Conservation (phyloP, 2,797 vertebrate species). For the Chelidonichthys spinosus region DNA sequence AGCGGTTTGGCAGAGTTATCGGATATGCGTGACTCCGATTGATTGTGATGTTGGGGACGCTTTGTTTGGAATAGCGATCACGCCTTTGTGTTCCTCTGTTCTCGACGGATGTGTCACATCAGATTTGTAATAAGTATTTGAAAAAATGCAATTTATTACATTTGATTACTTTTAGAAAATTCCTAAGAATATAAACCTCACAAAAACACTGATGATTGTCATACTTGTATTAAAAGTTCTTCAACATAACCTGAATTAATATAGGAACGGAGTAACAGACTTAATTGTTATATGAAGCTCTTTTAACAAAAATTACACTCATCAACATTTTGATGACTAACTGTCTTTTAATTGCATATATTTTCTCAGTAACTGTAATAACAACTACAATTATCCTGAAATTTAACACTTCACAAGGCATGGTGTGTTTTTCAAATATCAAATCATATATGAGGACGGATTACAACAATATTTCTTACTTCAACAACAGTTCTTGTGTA, state of each 20-base stretch:
- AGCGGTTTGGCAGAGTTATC: constrained; percentile 17
- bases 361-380: too few relatives aligned
- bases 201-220: neutral
- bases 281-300: too few relatives aligned
- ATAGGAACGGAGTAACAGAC: too few relatives aligned
- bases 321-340: neutral
- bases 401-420: neutral
- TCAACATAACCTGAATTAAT: too few relatives aligned
- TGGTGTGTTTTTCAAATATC: constrained; percentile 33
- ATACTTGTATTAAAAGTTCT: neutral
- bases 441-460: constrained; percentile 24
- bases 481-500: constrained; percentile 14
- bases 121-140: too few relatives aligned
- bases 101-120: neutral
- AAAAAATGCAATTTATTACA: neutral
- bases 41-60: constrained; percentile 12
- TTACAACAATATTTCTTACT: constrained; percentile 3
- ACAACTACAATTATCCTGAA: too few relatives aligned
- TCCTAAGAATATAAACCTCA: neutral
- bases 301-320: neutral
- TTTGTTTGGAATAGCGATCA: constrained; percentile 47
- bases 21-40: constrained; percentile 43
- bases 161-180: neutral
- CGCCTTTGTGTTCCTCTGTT: constrained; percentile 18
- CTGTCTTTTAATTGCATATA: neutral